Base-by-base conservation (phyloP, 2,113 vertebrate species). In the Colossoma macropomum region DNA sequence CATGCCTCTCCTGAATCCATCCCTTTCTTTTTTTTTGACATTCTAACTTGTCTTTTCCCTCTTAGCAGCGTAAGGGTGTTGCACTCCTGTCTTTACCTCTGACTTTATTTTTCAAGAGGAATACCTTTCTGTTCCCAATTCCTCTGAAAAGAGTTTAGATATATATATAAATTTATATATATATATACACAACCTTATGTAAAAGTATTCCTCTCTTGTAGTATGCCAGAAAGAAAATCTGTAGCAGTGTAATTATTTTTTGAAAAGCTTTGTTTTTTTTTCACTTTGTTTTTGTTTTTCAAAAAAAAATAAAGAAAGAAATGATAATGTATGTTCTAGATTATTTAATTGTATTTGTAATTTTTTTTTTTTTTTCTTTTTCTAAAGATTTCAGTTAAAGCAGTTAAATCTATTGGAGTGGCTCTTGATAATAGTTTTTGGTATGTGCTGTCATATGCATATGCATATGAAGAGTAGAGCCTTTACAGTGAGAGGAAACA, bases 161-260 rank as follows among this genome's bases (percentile, higher is more conserved):
- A 89, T 91, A 91, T 92, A 93, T 90, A 93, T 56, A 86, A 89
- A 21, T 23, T 16, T 92, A 90, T 91, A 93, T 86, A 88, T 91
- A 90, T 91, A 93, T 90, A 93, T 91, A 93, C 91, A 91, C 86
- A 66, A 89, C 92, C 92, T 92, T 92, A 91, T 95, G 91, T 94
- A 94, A 91, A 94, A 93, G 92, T 93, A 90, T 93, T 94, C 87
- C 89, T 86, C 85, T 92, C 85, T 88, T 89, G 89, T 93, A 89
- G 90, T 89, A 84, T 83, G 85, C 91, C 79, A 90, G 90, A 89
- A 87, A 83, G 91, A 90, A 88, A 89, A 88, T 86, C 86, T 92
- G 94, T 94, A 94, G 94, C 92, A 92, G 90, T 94, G 89, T 92
- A 93, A 95, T 94, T 94, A 95, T 94, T 95, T 94, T 94, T 93